Conservation (phyloP, 2,113 vertebrate genomes). For the Rhinolophus ferrumequinum region DNA sequence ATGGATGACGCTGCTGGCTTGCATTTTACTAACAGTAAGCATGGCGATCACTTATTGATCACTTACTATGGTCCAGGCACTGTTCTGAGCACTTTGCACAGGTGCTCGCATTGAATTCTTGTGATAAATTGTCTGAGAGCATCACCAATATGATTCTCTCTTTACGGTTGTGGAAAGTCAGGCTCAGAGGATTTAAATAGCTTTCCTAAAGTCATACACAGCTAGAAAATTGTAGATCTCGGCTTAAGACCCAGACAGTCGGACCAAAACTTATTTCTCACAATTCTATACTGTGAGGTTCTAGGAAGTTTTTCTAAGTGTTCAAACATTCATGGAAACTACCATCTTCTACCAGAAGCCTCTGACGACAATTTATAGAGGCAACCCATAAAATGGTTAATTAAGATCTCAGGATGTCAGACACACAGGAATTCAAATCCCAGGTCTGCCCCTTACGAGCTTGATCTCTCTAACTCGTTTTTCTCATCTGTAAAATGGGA, state of each 20-base stretch:
- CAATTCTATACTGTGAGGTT: not conserved
- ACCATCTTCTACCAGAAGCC: not conserved
- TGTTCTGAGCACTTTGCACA: not conserved
- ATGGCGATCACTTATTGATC: not conserved
- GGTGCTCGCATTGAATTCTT: not conserved
- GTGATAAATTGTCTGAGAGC: not conserved
- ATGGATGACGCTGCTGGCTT: not conserved
- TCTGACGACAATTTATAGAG: not conserved
- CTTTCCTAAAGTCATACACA: not conserved
- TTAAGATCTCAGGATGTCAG: not conserved
- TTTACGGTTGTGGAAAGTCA: not conserved
- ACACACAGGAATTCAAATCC: not conserved
- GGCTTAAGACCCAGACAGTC: not conserved
- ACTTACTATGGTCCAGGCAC: constrained; percentile 39
- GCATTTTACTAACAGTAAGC: not conserved
- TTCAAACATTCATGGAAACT: not conserved
- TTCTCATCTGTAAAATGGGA: constrained; percentile 20
- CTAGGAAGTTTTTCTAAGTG: not conserved
- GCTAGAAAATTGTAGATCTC: not conserved
- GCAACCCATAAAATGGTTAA: not conserved
- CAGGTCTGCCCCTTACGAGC: not conserved
- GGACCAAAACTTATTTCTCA: not conserved
- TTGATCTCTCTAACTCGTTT: not conserved
- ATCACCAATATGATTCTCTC: not conserved
- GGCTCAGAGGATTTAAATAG: not conserved